Evolutionary conservation across 2,113 vertebrate species (phyloP), one percentile per base, ranked within the genome.

Genomic region (Nymphicus hollandicus): DNA sequence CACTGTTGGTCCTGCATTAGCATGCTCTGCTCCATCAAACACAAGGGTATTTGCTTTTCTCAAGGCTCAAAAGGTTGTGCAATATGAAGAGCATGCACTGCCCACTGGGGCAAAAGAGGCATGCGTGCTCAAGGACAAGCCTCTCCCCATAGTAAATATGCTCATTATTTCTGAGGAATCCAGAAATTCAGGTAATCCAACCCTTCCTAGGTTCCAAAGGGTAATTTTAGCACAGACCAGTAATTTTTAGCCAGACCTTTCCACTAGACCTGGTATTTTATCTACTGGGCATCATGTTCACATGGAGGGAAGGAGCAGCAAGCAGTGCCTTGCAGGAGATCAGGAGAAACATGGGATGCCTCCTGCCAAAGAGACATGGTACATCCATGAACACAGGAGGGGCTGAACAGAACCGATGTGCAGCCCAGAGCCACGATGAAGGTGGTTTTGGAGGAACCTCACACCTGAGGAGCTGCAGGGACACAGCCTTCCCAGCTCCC

Each of bases 181-280:
- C 80, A 94, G 94, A 88, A 86, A 43, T 50, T 43, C 88, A 35
- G 13, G 68, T 46, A 83, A 78, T 77, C 70, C 91, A 86, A 66
- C n/a, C 39, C 11, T 56, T 76, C 47, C n/a, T 11, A 31, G 52
- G 24, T 31, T 22, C 18, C 25, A 37, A 37, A 43, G 22, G 9
- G 20, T 47, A 41, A 76, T 66, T 89, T 72, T 53, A 77, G 72
- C 37, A 49, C 37, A 60, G 11, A 61, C 2, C 16, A 46, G 25
- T 78, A 28, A 11, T 18, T 90, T 83, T 63, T 23, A 90, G 55
- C 3, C 9, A 56, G 60, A 73, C 9, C 23, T 81, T 85, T 37
- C n/a, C 53, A 52, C 58, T 29, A 56, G 13, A 50, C n/a, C 24
- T 70, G 12, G 19, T 35, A 12, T 90, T 88, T 83, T 86, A 91